phyloP scores from a whole-genome alignment of 1,140 invertebrate genomes.

The Marisa cornuarietis region DNA sequence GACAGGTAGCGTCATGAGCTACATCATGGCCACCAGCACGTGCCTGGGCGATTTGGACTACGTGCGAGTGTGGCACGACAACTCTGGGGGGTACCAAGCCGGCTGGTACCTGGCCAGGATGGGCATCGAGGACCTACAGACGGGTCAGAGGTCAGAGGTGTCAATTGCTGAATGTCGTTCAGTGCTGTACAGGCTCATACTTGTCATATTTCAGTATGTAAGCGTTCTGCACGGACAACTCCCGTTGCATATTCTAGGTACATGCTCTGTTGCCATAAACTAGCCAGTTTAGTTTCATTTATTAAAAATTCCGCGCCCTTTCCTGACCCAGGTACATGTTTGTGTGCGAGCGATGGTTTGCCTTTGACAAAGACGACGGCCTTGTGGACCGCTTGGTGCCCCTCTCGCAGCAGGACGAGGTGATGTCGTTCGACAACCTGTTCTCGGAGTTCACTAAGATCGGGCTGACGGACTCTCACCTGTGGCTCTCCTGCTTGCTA shows the following conservation, averaged over 20 bases:
- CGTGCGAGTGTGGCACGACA: slow-evolving; percentile 65
- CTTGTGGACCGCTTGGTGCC: slow-evolving; percentile 57
- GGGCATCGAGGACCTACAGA: slow-evolving; percentile 68
- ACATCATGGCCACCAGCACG: slow-evolving; percentile 51
- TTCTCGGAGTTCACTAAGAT: slow-evolving; percentile 60
- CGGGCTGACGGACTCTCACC: slow-evolving; percentile 62
- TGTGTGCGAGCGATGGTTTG: slow-evolving; percentile 60
- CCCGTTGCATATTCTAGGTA: too few relatives aligned
- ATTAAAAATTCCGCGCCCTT: neutral
- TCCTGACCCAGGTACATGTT: slow-evolving; percentile 54
- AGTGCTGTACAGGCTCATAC: too few relatives aligned
- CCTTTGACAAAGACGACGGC: slow-evolving; percentile 58
- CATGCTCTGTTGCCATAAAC: too few relatives aligned
- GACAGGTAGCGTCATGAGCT: slow-evolving; percentile 56
- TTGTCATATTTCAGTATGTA: too few relatives aligned
- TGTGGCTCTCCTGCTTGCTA: slow-evolving; percentile 62
- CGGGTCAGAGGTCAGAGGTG: slow-evolving; percentile 38
- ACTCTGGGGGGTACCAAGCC: slow-evolving; percentile 53
- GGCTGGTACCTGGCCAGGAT: slow-evolving; percentile 65
- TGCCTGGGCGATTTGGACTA: slow-evolving; percentile 58
- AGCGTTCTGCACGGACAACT: too few relatives aligned
- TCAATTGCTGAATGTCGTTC: too few relatives aligned
- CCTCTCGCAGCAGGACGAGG: slow-evolving; percentile 45
- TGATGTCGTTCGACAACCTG: slow-evolving; percentile 58
- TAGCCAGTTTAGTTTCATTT: too few relatives aligned